These are phyloP conservation scores for Tyrannus savana DNA, from an alignment of 2,113 vertebrate genomes.

Conservation along the genomic window DNA sequence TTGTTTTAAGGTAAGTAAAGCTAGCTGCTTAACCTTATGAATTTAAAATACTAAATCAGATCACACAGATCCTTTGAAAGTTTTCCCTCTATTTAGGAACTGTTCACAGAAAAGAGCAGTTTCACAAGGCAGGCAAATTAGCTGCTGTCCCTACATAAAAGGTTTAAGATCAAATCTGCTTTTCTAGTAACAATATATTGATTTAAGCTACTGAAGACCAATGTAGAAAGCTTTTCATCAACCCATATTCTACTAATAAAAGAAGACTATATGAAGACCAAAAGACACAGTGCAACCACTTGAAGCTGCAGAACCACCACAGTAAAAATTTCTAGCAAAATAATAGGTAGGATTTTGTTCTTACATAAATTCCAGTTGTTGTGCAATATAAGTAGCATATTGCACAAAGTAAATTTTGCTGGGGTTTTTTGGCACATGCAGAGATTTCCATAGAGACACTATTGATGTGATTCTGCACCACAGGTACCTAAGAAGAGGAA, in stretches of 20 bases:
- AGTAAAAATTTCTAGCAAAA: not conserved
- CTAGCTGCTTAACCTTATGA: not conserved
- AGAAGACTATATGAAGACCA: not conserved
- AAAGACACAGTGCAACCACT: not conserved
- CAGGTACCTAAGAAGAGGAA: not conserved
- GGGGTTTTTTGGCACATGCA: not conserved
- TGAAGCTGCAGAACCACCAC: not conserved
- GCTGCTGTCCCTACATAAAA: not conserved
- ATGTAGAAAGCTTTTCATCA: not conserved
- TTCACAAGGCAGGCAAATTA: not conserved
- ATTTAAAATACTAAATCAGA: not conserved
- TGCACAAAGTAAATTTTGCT: not conserved
- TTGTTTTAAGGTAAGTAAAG: not conserved
- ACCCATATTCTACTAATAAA: not conserved
- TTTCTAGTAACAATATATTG: not conserved
- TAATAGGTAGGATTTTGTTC: not conserved
- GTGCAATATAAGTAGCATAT: not conserved
- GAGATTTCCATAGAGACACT: not conserved
- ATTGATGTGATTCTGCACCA: not conserved
- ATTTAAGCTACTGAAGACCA: not conserved
- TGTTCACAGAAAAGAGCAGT: not conserved
- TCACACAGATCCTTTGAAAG: not conserved
- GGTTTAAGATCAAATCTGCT: not conserved
- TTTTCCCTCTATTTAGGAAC: not conserved
- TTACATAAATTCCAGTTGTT: not conserved